phyloP scores from a whole-genome alignment of 1,140 invertebrate genomes.

The Lerema accius region DNA sequence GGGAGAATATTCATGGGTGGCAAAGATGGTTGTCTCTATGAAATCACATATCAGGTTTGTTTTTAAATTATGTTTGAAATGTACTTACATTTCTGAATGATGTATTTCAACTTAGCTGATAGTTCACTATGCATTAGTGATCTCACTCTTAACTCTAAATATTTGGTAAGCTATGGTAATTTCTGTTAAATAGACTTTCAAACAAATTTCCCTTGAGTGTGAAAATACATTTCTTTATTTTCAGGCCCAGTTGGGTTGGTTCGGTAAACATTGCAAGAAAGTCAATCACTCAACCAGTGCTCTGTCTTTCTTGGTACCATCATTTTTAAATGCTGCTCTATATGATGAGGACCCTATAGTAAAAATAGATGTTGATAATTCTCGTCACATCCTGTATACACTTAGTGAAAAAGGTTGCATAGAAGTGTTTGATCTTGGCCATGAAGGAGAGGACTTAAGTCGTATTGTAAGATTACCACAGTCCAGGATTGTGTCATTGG shows the following conservation, averaged over 20 bases:
- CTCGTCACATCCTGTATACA: constrained; percentile 94
- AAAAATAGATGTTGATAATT: constrained; percentile 96
- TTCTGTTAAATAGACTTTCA: too few relatives aligned
- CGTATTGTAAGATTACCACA: constrained; percentile 91
- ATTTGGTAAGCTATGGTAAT: too few relatives aligned
- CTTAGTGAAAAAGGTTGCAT: constrained; percentile 92
- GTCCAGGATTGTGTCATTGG: constrained; percentile 89
- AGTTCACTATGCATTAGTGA: too few relatives aligned
- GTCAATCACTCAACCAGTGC: constrained; percentile 96
- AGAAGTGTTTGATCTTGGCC: constrained; percentile 95
- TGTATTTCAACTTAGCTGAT: too few relatives aligned
- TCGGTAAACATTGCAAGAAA: constrained; percentile 97
- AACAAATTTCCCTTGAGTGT: too few relatives aligned
- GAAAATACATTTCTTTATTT: too few relatives aligned
- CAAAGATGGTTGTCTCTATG: constrained; percentile 97
- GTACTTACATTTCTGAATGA: too few relatives aligned
- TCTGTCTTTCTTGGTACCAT: constrained; percentile 94
- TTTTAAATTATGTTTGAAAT: too few relatives aligned
- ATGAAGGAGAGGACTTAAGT: constrained; percentile 88
- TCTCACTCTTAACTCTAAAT: too few relatives aligned
- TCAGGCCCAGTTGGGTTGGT: constrained; percentile 94
- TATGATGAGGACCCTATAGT: constrained; percentile 94
- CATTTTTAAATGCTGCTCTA: constrained; percentile 93
- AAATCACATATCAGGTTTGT: constrained; percentile 96
- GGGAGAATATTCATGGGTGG: constrained; percentile 98